Percentiles rank a stretch among this genome's conserved stretches.
Evolutionary conservation across 1,140 invertebrate genomes (phyloP).

Genomic region (Leptestheria dahalacensis): DNA sequence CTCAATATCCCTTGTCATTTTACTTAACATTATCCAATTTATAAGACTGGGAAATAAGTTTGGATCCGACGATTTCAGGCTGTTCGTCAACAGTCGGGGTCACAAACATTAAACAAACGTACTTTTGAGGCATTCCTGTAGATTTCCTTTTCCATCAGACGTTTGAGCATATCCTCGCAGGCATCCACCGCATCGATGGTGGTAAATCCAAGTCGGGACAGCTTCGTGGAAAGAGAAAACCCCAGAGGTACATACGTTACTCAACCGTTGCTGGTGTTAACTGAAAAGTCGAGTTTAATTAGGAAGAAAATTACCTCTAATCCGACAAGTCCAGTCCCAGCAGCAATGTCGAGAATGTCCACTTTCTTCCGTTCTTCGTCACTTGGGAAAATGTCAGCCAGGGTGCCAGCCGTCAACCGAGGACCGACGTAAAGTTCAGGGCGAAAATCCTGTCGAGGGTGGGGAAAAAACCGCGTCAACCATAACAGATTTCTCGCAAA

Average conservation of each 20-base stretch:
- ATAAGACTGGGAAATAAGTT: too few species aligned
- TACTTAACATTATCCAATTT: too few species aligned
- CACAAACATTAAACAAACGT: too few species aligned
- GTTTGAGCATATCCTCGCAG: slow-evolving; percentile 4
- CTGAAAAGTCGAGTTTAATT: too few species aligned
- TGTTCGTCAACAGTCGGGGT: too few species aligned
- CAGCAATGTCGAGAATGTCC: slow-evolving; percentile 26
- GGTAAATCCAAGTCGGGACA: slow-evolving; percentile 22
- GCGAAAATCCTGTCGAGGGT: slow-evolving; percentile 13
- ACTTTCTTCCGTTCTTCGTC: slow-evolving; percentile 16
- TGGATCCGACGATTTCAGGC: too few species aligned
- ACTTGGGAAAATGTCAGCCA: slow-evolving; percentile 17
- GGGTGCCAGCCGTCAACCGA: slow-evolving; percentile 20
- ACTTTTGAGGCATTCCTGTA: slow-evolving; percentile 6
- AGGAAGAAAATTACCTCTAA: slow-evolving; percentile 21
- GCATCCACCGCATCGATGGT: slow-evolving; percentile 23
- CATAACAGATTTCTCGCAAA: not conserved
- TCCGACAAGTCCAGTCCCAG: slow-evolving; percentile 28
- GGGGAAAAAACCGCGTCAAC: not conserved
- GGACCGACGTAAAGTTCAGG: slow-evolving; percentile 21
- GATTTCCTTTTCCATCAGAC: not conserved
- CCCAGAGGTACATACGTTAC: too few species aligned
- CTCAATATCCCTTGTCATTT: too few species aligned
- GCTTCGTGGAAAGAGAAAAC: too few species aligned
- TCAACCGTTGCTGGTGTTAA: too few species aligned